Conservation (phyloP, 92 coral and sea anemone genomes). For the Montipora capitata region DNA sequence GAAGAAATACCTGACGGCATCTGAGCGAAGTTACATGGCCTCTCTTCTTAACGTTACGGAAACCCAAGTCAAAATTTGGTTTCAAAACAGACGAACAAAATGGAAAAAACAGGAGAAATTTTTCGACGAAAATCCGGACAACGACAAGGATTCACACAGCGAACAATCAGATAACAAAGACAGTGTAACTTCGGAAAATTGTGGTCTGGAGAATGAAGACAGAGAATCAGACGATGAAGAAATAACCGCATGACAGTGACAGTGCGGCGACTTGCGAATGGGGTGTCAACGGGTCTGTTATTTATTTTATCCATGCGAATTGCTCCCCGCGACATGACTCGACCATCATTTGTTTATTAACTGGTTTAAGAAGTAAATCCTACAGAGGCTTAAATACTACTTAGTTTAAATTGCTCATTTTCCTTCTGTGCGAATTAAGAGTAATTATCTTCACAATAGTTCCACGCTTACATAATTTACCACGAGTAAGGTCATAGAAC, state of each 20-base stretch:
- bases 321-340: conserved; percentile 44
- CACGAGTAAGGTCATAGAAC: not conserved
- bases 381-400: conserved; percentile 26
- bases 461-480: conserved; percentile 23
- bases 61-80: conserved; percentile 99
- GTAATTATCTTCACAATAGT: conserved; percentile 49
- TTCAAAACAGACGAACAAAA: conserved; percentile 98
- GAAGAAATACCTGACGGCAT: conserved; percentile 95
- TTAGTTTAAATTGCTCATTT: conserved; percentile 65
- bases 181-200: conserved; percentile 30
- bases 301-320: conserved; percentile 35
- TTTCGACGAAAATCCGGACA: conserved; percentile 68
- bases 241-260: not conserved
- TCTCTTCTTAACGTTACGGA: conserved; percentile 96
- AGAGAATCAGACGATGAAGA: conserved; percentile 45
- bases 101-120: conserved; percentile 96
- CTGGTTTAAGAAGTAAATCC: conserved; percentile 60
- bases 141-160: conserved; percentile 65
- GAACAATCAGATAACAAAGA: conserved; percentile 71
- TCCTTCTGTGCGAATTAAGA: conserved; percentile 34
- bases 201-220: conserved; percentile 55
- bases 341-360: conserved; percentile 33
- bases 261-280: not conserved
- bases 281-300: conserved; percentile 34
- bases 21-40: conserved; percentile 97